Conservation (phyloP, 2,113 vertebrate species). For the Aegotheles bennettii region DNA sequence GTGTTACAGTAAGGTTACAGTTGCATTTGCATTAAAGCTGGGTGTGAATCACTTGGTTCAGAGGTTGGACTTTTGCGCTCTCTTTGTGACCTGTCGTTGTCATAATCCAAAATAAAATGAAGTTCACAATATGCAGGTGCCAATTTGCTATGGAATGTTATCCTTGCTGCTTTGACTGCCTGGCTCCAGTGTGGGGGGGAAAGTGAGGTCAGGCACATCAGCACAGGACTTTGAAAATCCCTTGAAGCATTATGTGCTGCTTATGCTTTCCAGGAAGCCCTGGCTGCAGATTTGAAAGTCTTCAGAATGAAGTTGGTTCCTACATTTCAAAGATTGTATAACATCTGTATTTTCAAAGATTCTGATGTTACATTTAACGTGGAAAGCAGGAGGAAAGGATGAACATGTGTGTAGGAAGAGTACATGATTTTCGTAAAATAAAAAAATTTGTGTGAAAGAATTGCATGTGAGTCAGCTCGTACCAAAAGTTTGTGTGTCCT, state of each 20-base stretch:
- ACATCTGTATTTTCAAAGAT: not conserved
- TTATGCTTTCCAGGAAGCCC: not conserved
- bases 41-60: not conserved
- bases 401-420: not conserved
- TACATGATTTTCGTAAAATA: not conserved
- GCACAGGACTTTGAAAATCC: not conserved
- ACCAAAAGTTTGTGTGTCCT: not conserved
- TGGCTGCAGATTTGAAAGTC: not conserved
- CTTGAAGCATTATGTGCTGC: not conserved
- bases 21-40: not conserved
- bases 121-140: not conserved
- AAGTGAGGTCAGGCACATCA: not conserved
- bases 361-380: not conserved
- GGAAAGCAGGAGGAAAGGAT: not conserved
- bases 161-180: not conserved
- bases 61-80: not conserved
- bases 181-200: rapidly evolving
- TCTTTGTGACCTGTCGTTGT: not conserved
- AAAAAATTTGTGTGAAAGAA: not conserved
- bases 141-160: not conserved
- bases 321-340: not conserved
- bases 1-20: not conserved
- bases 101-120: not conserved
- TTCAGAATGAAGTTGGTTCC: not conserved
- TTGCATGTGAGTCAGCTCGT: not conserved